These are phyloP conservation scores for Heloderma charlesbogerti DNA, from an alignment of 2,113 vertebrate species.

Conservation along the genomic window DNA sequence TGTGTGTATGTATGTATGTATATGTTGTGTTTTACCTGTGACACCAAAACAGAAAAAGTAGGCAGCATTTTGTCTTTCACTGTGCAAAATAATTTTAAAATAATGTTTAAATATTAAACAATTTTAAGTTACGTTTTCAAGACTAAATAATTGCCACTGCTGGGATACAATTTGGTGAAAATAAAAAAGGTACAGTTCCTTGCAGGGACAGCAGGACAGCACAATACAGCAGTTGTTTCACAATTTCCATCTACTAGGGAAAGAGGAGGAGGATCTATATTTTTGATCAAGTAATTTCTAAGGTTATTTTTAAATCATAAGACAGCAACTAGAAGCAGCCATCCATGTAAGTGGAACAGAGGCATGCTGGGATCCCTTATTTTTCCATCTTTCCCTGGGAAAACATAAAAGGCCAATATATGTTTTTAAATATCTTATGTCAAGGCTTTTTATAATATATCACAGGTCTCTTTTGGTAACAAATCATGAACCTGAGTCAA, in stretches of 20 bases:
- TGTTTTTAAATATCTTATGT: neutral
- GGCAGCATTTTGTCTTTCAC: neutral
- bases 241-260: neutral
- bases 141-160: neutral
- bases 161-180: conserved; percentile 31
- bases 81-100: neutral
- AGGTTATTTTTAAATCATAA: neutral
- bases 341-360: neutral
- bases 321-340: conserved; percentile 15
- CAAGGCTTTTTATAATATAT: neutral
- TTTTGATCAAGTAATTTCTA: neutral
- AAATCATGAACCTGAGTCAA: neutral
- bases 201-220: neutral
- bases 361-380: too few species aligned
- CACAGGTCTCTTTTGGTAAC: neutral
- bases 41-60: neutral
- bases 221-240: neutral
- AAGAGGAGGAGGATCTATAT: neutral
- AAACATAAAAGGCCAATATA: neutral
- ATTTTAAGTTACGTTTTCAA: neutral
- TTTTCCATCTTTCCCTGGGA: neutral
- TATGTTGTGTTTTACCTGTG: neutral
- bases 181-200: neutral
- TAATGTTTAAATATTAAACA: neutral
- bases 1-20: neutral